Evolutionary conservation across 2,113 vertebrate genomes (phyloP), one percentile per base, ranked within the genome.

Genomic region (Hippotragus niger): DNA sequence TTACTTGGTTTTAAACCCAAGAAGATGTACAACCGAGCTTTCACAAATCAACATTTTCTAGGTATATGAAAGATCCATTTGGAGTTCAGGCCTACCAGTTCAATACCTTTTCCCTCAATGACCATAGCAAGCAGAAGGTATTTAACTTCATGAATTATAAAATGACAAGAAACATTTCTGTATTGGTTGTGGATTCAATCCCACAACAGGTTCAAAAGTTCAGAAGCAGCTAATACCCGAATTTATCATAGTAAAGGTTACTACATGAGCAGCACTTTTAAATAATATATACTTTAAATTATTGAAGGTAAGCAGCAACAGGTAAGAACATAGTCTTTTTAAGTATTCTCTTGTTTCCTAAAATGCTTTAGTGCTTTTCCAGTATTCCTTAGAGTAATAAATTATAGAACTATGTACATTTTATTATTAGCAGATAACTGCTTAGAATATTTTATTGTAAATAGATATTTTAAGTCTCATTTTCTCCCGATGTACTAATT

Each of bases 151-250:
- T 98, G 98, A 98, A 98, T 98, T 98, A 94, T 88, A 98, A 47
- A 96, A 98, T 96, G 92, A 97, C 90, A 99, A 98, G 98, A 98
- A 98, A 97, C 76, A 96, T 95, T 97, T 98, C 74, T 71, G 76
- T 98, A 97, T 98, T 81, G 94, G 97, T 85, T 98, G 88, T 91
- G 97, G 97, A 97, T 94, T 93, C 96, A 98, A 86, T 98, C 96
- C 97, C 98, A 97, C 98, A 99, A 98, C 96, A 98, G 96, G 98
- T 99, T 99, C 98, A 98, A 98, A 98, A 99, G 98, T 99, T 99
- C 98, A 98, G 62, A 97, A 96, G 97, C 96, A 94, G 95, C 97
- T 98, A 98, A 98, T 98, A 97, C 43, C 78, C 15, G 82, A 78
- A 98, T 97, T 97, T 90, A 96, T 98, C 95, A 94, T 76, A 95